A percentile compares a stretch with the other conserved stretches of the same genome.
Conservation (phyloP, 2,888 invertebrate species). For the Pammene fasciana region DNA sequence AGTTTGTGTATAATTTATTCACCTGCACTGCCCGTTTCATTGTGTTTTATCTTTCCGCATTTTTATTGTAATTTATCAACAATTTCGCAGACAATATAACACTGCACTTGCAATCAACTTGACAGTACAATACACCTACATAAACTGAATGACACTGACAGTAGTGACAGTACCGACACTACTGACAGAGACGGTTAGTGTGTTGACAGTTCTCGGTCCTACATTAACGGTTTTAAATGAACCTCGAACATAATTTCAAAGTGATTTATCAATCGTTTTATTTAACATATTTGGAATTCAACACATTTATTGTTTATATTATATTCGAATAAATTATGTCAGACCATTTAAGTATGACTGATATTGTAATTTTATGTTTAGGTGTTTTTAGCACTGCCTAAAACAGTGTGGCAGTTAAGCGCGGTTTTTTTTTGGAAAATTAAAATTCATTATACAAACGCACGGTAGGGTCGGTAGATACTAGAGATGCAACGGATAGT, state of each 20-base stretch:
- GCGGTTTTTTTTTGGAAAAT: no score
- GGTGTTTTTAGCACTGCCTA: no score
- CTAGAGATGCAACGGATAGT: no score
- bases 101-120: slow-evolving; percentile 20
- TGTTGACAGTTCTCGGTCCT: background rate
- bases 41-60: slow-evolving; percentile 22
- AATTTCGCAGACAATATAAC: slow-evolving; percentile 30
- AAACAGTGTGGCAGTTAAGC: no score
- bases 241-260: background rate
- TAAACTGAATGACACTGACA: slow-evolving; percentile 18
- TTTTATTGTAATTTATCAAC: slow-evolving; percentile 28
- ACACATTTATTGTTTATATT: no score
- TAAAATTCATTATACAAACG: no score
- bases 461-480: no score
- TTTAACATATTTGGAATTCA: no score
- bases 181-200: background rate
- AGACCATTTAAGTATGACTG: no score
- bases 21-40: slow-evolving; percentile 24
- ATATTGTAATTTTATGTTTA: no score
- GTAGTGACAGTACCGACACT: background rate
- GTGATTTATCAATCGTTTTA: background rate
- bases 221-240: background rate
- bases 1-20: background rate
- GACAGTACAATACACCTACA: slow-evolving; percentile 6
- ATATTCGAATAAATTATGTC: no score